Evolutionary conservation across 2,113 vertebrate genomes (phyloP).

Genomic region (Loxodonta africana): DNA sequence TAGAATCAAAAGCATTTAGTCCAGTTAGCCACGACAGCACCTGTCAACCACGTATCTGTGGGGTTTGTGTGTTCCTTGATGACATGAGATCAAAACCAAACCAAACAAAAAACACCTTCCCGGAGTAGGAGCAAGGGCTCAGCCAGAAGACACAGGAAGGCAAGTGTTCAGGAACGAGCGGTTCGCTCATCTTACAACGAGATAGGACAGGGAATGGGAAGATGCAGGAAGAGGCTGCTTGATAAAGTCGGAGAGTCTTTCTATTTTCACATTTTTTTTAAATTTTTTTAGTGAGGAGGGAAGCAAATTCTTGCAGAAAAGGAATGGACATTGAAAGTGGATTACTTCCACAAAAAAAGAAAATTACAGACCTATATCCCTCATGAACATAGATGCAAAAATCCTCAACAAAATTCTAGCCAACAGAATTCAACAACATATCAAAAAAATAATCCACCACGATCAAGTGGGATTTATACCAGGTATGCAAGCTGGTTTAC

Average conservation of each 20-base stretch:
- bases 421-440: too few species aligned
- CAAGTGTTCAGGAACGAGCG: too few species aligned
- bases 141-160: not conserved
- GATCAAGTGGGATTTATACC: too few species aligned
- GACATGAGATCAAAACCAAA: not conserved
- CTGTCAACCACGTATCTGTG: too few species aligned
- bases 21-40: not conserved
- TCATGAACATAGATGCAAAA: too few species aligned
- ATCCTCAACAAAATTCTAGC: too few species aligned
- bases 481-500: too few species aligned
- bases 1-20: not conserved
- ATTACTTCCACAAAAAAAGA: not conserved
- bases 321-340: constrained; percentile 7
- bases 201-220: constrained; percentile 30
- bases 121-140: not conserved
- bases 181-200: not conserved
- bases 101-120: too few species aligned
- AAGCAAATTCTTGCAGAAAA: constrained; percentile 39
- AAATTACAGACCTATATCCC: too few species aligned
- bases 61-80: not conserved
- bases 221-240: not conserved
- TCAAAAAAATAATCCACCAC: too few species aligned
- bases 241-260: constrained; percentile 28
- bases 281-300: constrained; percentile 43
- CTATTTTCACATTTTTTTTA: not conserved